Conservation (phyloP, 2,113 vertebrate genomes). For the Trichechus manatus region DNA sequence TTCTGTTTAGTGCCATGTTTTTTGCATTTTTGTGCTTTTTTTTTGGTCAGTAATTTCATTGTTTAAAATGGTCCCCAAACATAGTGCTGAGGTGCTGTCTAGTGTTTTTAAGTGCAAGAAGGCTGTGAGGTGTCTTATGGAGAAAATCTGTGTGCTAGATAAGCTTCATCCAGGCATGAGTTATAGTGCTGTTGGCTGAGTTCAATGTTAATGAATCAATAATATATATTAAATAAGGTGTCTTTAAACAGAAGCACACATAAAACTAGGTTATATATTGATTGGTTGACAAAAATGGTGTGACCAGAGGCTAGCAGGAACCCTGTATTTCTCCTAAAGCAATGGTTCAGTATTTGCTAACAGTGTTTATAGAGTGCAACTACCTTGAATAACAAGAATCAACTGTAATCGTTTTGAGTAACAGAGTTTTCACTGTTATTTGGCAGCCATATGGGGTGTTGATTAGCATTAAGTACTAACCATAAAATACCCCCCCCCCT, state of each 20-base stretch:
- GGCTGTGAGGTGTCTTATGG: background rate
- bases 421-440: background rate
- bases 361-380: background rate
- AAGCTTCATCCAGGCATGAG: background rate
- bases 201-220: background rate
- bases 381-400: background rate
- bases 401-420: background rate
- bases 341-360: background rate
- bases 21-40: background rate
- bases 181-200: background rate
- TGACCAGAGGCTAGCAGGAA: background rate
- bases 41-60: background rate
- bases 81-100: background rate
- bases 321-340: background rate
- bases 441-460: background rate
- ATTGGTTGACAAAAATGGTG: background rate
- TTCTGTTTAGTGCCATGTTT: too few relatives aligned
- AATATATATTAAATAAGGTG: background rate
- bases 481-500: background rate
- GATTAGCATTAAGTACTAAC: constrained; percentile 25
- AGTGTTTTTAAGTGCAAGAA: background rate
- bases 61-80: background rate
- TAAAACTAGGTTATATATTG: background rate
- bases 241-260: background rate
- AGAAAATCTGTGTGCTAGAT: background rate